Evolutionary conservation across 1,140 invertebrate species (phyloP).

Genomic region (Brachionus koreanus): DNA sequence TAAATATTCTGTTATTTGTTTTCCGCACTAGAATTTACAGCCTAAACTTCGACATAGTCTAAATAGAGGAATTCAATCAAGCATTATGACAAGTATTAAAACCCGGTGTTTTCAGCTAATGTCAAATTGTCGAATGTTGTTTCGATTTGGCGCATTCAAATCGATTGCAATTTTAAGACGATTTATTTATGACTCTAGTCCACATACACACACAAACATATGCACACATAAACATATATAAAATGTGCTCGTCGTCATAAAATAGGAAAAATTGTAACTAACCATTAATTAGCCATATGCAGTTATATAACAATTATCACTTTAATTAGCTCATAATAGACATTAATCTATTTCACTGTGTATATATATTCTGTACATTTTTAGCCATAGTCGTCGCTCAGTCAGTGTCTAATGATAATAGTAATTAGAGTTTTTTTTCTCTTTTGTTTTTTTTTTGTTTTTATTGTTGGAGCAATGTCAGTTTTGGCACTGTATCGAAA

Average conservation of each 20-base stretch:
- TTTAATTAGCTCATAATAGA: constrained; percentile 27
- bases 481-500: background rate
- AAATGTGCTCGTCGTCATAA: constrained; percentile 11
- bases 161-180: constrained; percentile 29
- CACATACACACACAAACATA: background rate
- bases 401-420: constrained; percentile 32
- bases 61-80: constrained; percentile 17
- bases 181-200: background rate
- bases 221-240: background rate
- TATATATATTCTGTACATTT: background rate
- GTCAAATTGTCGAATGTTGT: constrained; percentile 13
- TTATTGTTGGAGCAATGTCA: background rate
- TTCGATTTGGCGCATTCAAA: background rate
- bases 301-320: constrained; percentile 42
- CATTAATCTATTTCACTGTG: background rate
- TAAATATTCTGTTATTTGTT: constrained; percentile 37
- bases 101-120: background rate
- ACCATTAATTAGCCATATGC: constrained; percentile 18
- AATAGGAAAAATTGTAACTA: background rate
- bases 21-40: constrained; percentile 36
- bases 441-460: background rate
- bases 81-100: constrained; percentile 39
- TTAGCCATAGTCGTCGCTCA: background rate
- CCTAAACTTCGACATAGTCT: constrained; percentile 26
- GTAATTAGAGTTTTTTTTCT: background rate